Evolutionary conservation across 2,797 vertebrate genomes (phyloP).

Genomic region (Ambastaia sidthimunki): DNA sequence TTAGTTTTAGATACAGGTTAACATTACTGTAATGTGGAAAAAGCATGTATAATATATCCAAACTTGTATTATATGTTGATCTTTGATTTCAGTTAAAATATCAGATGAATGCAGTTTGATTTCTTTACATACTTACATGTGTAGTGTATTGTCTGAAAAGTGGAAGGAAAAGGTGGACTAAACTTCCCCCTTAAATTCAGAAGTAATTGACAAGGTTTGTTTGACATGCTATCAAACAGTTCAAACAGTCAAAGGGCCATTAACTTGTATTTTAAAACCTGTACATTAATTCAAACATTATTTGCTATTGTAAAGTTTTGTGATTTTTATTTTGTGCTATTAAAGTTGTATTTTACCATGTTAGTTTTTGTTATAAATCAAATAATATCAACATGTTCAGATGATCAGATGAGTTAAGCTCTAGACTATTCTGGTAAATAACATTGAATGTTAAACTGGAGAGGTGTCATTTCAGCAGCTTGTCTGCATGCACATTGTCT

Average conservation of each 20-base stretch:
- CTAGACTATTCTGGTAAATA: constrained; percentile 68
- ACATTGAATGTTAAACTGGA: constrained; percentile 72
- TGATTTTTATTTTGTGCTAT: constrained; percentile 70
- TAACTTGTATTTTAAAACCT: constrained; percentile 63
- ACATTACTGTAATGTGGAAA: constrained; percentile 39
- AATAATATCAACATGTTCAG: constrained; percentile 72
- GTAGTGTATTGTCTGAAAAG: constrained; percentile 47
- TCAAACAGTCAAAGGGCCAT: constrained; percentile 46
- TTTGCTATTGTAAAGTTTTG: constrained; percentile 78
- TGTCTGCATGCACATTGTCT: constrained; percentile 71
- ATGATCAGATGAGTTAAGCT: constrained; percentile 70
- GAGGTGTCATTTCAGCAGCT: constrained; percentile 63
- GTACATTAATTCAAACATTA: constrained; percentile 66
- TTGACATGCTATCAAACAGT: constrained; percentile 49
- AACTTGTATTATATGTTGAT: constrained; percentile 8
- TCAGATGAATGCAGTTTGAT: constrained; percentile 30
- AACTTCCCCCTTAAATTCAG: constrained; percentile 2
- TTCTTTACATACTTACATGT: constrained; percentile 30
- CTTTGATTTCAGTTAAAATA: constrained; percentile 11
- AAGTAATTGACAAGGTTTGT: background rate
- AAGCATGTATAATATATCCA: constrained; percentile 24
- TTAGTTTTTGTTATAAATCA: constrained; percentile 74
- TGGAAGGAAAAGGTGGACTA: constrained; percentile 14
- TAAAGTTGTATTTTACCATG: constrained; percentile 67
- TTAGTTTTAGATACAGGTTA: background rate